Evolutionary conservation across 2,113 vertebrate species (phyloP).

Genomic region (Rallus limicola): DNA sequence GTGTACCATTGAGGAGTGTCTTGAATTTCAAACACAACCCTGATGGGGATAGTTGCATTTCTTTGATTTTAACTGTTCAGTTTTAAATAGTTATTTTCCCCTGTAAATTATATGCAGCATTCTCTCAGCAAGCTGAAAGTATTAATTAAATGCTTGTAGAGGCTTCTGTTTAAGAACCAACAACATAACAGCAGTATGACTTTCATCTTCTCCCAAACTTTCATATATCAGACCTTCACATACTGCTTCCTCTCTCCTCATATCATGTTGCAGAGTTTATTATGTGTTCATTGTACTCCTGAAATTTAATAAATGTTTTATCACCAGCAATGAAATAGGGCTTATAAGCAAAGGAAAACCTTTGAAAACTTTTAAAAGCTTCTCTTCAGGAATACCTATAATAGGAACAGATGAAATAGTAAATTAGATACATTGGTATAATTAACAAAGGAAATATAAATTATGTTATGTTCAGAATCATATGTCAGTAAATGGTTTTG

Average conservation of each 20-base stretch:
- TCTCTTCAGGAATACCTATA: not conserved
- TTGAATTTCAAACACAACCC: not conserved
- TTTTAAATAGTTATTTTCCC: not conserved
- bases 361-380: not conserved
- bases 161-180: not conserved
- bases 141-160: not conserved
- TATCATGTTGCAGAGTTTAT: not conserved
- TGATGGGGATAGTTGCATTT: not conserved
- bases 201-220: not conserved
- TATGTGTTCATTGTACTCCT: not conserved
- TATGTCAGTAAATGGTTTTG: not conserved
- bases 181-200: not conserved
- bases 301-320: not conserved
- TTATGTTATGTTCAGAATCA: not conserved
- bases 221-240: not conserved
- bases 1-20: not conserved
- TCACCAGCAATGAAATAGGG: not conserved
- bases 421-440: not conserved
- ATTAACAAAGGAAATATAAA: slow-evolving; percentile 26
- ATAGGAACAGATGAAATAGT: not conserved
- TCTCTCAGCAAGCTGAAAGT: not conserved
- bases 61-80: not conserved
- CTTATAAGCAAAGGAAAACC: not conserved
- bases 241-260: not conserved
- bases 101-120: not conserved